A percentile compares a stretch with the other conserved stretches of the same genome.
Evolutionary conservation across 1,140 invertebrate species (phyloP).

Genomic region (Melitaea cinxia): DNA sequence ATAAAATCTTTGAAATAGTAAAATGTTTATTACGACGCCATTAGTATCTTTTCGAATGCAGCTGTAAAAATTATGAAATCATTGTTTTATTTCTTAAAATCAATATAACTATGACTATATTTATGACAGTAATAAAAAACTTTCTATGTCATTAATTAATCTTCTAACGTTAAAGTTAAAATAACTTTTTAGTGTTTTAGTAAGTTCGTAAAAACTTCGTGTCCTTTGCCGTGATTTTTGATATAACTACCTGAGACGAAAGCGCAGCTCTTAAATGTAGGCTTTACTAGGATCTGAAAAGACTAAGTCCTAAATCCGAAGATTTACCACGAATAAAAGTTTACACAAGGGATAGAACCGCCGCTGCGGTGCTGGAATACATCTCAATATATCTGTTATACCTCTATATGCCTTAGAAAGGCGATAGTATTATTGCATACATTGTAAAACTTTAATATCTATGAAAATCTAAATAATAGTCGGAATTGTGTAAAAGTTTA

Average conservation of each 20-base stretch:
- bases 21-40: not conserved
- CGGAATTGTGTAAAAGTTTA: too few relatives aligned
- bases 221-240: slow-evolving; percentile 26
- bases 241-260: slow-evolving; percentile 28
- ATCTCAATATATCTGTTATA: not conserved
- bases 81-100: too few relatives aligned
- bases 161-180: too few relatives aligned
- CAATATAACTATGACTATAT: too few relatives aligned
- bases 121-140: too few relatives aligned
- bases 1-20: not conserved
- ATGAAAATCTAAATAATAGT: too few relatives aligned
- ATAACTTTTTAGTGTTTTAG: not conserved
- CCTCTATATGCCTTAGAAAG: too few relatives aligned
- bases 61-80: not conserved
- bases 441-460: not conserved
- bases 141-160: too few relatives aligned
- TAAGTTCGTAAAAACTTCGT: not conserved
- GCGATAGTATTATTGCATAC: not conserved
- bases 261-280: slow-evolving; percentile 33
- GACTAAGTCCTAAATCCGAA: slow-evolving; percentile 43
- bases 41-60: too few relatives aligned
- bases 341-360: slow-evolving; percentile 65
- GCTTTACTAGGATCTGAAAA: slow-evolving; percentile 35
- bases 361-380: not conserved
- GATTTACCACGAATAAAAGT: slow-evolving; percentile 65